These are phyloP conservation scores for Actenoides hombroni DNA, from an alignment of 2,113 vertebrate genomes.

Conservation along the genomic window DNA sequence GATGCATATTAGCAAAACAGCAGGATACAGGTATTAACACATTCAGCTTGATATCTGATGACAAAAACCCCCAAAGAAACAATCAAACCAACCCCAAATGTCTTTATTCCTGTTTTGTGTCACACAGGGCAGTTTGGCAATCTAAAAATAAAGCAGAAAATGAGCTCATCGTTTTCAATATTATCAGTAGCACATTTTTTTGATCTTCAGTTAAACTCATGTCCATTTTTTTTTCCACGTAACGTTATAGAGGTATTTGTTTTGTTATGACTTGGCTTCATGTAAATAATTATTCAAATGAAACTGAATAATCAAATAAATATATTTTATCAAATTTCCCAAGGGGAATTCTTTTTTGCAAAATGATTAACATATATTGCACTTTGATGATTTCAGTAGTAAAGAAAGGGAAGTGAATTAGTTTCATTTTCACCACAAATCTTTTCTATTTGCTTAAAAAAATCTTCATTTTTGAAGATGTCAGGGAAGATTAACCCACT, in stretches of 20 bases:
- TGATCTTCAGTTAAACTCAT: neutral
- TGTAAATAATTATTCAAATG: neutral
- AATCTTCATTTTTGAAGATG: neutral
- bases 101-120: neutral
- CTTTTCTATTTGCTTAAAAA: neutral
- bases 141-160: neutral
- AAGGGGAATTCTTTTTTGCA: neutral
- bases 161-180: neutral
- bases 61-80: neutral
- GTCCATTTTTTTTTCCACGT: neutral
- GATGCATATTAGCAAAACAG: neutral
- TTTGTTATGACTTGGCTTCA: neutral
- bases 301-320: neutral
- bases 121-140: neutral
- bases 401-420: neutral
- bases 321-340: neutral
- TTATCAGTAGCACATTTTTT: neutral
- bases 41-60: neutral
- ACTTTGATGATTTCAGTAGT: neutral
- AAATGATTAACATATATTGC: neutral
- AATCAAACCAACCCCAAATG: neutral
- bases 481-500: slow-evolving; percentile 21
- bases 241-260: neutral
- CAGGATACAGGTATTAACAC: neutral
- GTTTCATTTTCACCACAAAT: slow-evolving; percentile 15